phyloP scores from a whole-genome alignment of 2,888 invertebrate genomes.

The Agriopis aurantiaria region DNA sequence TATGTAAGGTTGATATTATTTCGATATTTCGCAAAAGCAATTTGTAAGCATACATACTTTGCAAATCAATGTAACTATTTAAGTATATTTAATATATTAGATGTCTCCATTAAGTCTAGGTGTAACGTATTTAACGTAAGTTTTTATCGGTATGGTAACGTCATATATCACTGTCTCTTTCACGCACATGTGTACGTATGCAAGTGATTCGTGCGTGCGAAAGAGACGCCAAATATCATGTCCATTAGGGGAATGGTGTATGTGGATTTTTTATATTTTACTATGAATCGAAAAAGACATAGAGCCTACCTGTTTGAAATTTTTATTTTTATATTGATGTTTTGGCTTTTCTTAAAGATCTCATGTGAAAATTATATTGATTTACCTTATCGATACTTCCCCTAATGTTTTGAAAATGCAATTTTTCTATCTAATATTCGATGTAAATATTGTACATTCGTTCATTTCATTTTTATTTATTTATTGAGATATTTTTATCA shows the following conservation, averaged over 20 bases:
- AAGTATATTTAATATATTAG: constrained; percentile 84
- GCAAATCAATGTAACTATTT: constrained; percentile 75
- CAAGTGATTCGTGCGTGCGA: constrained; percentile 55
- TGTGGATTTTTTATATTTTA: constrained; percentile 84
- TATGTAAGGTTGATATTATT: constrained; percentile 38
- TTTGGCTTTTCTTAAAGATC: constrained; percentile 72
- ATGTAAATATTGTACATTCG: constrained; percentile 86
- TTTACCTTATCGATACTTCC: constrained; percentile 55
- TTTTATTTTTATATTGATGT: constrained; percentile 67
- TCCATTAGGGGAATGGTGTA: constrained; percentile 83
- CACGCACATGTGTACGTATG: constrained; percentile 50
- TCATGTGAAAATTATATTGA: constrained; percentile 59
- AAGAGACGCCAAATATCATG: constrained; percentile 65
- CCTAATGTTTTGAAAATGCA: constrained; percentile 70
- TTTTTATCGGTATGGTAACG: constrained; percentile 80
- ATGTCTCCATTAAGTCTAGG: constrained; percentile 79
- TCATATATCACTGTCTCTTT: constrained; percentile 70
- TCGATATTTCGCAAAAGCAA: constrained; percentile 53
- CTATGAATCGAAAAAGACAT: constrained; percentile 83
- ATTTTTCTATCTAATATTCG: constrained; percentile 78
- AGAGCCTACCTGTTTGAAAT: constrained; percentile 73
- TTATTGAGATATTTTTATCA: constrained; percentile 77
- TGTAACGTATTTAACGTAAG: constrained; percentile 78
- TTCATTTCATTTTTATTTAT: constrained; percentile 71
- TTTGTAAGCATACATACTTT: constrained; percentile 59